A percentile compares a stretch with the other conserved stretches of the same genome.
phyloP scores from a whole-genome alignment of 2,113 vertebrate species.

The Gobius niger region DNA sequence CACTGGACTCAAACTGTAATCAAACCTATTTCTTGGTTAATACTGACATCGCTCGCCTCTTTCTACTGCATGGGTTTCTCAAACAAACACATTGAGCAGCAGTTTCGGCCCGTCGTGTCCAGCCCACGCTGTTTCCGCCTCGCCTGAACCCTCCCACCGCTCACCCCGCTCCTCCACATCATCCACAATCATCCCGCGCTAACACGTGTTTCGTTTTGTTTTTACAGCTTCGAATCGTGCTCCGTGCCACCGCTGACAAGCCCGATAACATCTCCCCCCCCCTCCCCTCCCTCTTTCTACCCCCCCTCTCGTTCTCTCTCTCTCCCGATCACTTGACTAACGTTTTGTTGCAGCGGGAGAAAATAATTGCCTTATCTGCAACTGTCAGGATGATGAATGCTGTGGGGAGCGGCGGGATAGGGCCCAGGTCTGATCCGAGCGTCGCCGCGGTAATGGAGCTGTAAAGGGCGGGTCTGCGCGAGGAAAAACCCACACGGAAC shows the following conservation, averaged over 20 bases:
- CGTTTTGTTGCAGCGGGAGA: conserved; percentile 78
- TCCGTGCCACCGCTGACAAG: conserved; percentile 61
- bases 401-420: conserved; percentile 72
- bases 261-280: conserved; percentile 68
- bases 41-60: no score
- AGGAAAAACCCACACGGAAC: background rate
- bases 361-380: conserved; percentile 83
- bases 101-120: no score
- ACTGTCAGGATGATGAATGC: conserved; percentile 82
- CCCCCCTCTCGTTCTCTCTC: conserved; percentile 38
- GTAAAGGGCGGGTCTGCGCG: background rate
- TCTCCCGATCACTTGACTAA: conserved; percentile 67
- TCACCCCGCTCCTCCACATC: conserved; percentile 32
- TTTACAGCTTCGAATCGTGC: conserved; percentile 54
- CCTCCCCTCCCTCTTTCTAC: conserved; percentile 59
- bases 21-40: no score
- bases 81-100: no score
- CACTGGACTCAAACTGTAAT: no score
- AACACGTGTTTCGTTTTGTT: conserved; percentile 69
- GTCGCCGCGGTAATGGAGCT: background rate
- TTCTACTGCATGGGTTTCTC: no score
- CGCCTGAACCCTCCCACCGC: background rate
- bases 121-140: background rate
- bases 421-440: conserved; percentile 70
- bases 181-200: conserved; percentile 40